Base-by-base conservation (phyloP, 2,797 vertebrate genomes). In the Myotis planiceps region DNA sequence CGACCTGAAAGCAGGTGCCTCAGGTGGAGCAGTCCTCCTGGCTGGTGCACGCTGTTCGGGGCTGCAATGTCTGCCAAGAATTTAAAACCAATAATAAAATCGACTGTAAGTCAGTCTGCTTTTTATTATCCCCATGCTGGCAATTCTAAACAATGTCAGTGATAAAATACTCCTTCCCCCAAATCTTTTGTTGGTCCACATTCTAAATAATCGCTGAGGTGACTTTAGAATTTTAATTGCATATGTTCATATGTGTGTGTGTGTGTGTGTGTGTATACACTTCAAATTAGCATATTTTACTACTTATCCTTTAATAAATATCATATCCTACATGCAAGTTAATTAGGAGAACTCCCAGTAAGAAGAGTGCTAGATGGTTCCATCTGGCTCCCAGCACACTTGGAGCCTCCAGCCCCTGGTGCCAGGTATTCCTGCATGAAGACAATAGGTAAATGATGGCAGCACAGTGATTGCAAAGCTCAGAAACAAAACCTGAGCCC, bases 51-150 rank as follows among this genome's bases (percentile, higher is more conserved):
- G 0, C 10, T 4, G 45, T 10, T 2, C 0, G 23, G 49, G 47
- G n/a, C 51, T 63, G n/a, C 53, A 29, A 29, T 5, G 18, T 93
- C 74, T 95, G 81, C 68, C 49, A 81, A 86, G 92, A 80, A 90
- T 96, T 96, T 94, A 93, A 94, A 96, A 94, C 96, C 90, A 95
- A 90, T 95, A 95, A 93, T 95, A 95, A 96, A 95, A 92, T 68
- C 3, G 53, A 94, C 92, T 92, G 19, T 94, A 83, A 94, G 92
- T 94, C 95, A 95, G 93, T 92, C n/a, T 92, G 84, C 68, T 91
- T 93, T 97, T 96, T 95, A 92, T 88, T 93, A 92, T 91, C 72
- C 93, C 89, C 93, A 87, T 32, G 80, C 91, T 2, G 15, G 93
- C 89, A 86, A 92, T 95, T 97, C 93, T 75, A 85, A 97, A 96